These are phyloP conservation scores for Falco novaeseelandiae DNA, from an alignment of 2,797 vertebrate genomes.

Conservation along the genomic window DNA sequence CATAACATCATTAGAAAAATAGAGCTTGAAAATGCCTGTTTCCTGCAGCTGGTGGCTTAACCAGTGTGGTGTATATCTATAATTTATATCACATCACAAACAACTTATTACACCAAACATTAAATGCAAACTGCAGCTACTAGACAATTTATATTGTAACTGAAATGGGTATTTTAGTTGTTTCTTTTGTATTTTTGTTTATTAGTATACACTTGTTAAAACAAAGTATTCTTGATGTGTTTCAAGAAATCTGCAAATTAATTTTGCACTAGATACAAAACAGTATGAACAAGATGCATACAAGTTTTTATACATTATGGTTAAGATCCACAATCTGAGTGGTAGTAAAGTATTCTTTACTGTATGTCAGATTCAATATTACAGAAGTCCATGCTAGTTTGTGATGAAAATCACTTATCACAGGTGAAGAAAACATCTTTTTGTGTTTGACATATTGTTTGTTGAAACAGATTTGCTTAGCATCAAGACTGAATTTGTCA, in stretches of 20 bases:
- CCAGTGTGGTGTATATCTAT: conserved; percentile 38
- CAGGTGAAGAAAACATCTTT: background rate
- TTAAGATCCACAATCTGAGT: background rate
- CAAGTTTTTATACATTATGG: background rate
- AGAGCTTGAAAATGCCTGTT: conserved; percentile 47
- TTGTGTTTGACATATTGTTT: conserved; percentile 3
- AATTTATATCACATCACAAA: conserved; percentile 56
- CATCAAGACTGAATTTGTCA: background rate
- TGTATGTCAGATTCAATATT: conserved; percentile 8
- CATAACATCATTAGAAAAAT: conserved; percentile 69
- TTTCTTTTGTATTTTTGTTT: conserved; percentile 59
- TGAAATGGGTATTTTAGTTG: conserved; percentile 50
- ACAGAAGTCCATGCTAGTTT: background rate
- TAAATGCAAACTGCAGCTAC: conserved; percentile 35
- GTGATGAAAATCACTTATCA: background rate
- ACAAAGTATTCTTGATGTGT: background rate
- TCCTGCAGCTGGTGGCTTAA: conserved; percentile 59
- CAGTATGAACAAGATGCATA: background rate
- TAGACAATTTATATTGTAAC: background rate
- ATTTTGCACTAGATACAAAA: too few species aligned
- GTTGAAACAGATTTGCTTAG: background rate
- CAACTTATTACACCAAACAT: conserved; percentile 19
- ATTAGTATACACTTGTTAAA: conserved; percentile 54
- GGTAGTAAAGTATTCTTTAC: background rate
- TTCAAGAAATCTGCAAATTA: conserved; percentile 25